phyloP scores from a whole-genome alignment of 1,140 invertebrate species.

The Platorchestia sp. region DNA sequence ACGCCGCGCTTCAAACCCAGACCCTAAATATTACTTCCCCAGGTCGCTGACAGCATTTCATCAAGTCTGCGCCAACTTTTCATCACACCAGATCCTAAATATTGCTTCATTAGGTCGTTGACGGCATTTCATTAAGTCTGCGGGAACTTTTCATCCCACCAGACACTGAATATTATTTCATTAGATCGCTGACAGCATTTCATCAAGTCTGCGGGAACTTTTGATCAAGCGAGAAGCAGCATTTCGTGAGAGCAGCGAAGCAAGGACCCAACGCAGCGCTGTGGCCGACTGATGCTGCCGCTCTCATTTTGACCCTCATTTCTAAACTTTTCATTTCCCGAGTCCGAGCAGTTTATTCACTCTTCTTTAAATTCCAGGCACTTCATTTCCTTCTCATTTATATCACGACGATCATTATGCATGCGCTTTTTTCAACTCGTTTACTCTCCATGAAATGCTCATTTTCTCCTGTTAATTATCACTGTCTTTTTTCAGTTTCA shows the following conservation, averaged over 20 bases:
- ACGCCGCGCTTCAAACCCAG: background rate
- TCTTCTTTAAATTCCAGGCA: background rate
- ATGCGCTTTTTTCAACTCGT: background rate
- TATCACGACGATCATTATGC: background rate
- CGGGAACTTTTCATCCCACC: too few species aligned
- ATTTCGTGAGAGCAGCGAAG: background rate
- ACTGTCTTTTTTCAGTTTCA: background rate
- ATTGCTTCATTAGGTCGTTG: background rate
- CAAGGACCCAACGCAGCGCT: background rate
- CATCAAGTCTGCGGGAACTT: background rate
- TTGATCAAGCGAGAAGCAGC: background rate
- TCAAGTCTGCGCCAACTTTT: too few species aligned
- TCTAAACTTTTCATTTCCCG: slow-evolving; percentile 1
- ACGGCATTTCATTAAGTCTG: too few species aligned
- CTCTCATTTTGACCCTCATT: background rate
- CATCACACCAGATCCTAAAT: too few species aligned
- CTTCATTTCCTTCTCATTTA: slow-evolving; percentile 27
- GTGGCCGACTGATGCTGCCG: background rate
- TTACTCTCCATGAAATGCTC: background rate
- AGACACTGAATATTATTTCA: background rate
- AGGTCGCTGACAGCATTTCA: background rate
- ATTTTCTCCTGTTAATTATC: background rate
- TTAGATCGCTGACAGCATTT: background rate
- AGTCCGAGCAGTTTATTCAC: background rate
- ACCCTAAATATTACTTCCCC: too few species aligned